A percentile compares a stretch with the other conserved stretches of the same genome.
These are phyloP conservation scores for Dryomyza anilis DNA, from an alignment of 2,888 invertebrate species.

Conservation along the genomic window DNA sequence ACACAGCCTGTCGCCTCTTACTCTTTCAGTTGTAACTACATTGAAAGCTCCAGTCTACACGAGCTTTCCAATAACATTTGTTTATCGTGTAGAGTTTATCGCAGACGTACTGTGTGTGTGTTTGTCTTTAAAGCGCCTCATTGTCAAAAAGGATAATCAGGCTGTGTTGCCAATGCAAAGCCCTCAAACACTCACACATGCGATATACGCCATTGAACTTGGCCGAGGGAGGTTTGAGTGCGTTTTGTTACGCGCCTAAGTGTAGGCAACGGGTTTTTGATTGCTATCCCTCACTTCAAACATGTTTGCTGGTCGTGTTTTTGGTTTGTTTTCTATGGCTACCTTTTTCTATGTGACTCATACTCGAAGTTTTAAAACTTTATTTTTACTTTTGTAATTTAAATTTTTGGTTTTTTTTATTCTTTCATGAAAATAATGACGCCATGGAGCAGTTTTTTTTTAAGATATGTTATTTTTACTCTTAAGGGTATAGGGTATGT, in stretches of 20 bases:
- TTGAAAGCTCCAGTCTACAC: no score
- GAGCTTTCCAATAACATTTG: no score
- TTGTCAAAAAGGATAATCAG: conserved; percentile 10
- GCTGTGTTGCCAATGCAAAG: conserved; percentile 7
- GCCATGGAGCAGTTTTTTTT: neutral
- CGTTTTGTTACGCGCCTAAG: neutral
- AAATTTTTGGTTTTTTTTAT: neutral
- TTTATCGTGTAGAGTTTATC: no score
- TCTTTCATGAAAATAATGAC: neutral
- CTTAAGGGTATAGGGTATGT: no score
- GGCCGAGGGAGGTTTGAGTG: neutral
- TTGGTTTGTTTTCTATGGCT: conserved; percentile 5
- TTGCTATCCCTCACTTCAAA: neutral
- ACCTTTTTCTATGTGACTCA: neutral
- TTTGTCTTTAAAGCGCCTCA: neutral
- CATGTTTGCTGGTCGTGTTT: conserved; percentile 1
- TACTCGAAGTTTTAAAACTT: no score
- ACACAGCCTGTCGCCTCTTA: no score
- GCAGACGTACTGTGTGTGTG: no score
- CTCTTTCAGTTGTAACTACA: no score
- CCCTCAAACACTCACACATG: neutral
- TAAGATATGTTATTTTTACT: no score
- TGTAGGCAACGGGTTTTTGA: conserved; percentile 6
- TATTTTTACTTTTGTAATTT: neutral
- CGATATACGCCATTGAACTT: conserved; percentile 20